Evolutionary conservation across 2,113 vertebrate species (phyloP).

Genomic region (Zootoca vivipara): DNA sequence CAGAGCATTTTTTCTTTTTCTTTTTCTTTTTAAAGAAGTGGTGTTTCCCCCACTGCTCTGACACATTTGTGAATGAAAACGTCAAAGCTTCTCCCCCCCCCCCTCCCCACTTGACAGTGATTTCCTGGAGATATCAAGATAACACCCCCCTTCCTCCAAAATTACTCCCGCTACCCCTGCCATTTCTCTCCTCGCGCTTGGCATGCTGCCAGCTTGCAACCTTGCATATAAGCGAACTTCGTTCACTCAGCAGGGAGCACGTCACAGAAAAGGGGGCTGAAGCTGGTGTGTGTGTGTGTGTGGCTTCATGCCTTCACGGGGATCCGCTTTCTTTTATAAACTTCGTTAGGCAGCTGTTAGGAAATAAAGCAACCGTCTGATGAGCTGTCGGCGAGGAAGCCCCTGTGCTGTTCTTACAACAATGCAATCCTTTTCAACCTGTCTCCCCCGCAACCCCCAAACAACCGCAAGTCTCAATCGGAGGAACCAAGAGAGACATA

Average conservation of each 20-base stretch:
- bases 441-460: background rate
- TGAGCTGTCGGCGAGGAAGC: constrained; percentile 34
- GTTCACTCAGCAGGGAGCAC: constrained; percentile 32
- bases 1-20: background rate
- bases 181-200: constrained; percentile 30
- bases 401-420: background rate
- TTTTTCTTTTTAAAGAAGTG: constrained; percentile 40
- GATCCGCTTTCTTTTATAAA: constrained; percentile 61
- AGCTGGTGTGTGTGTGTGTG: background rate
- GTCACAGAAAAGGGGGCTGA: constrained; percentile 1
- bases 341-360: constrained; percentile 60
- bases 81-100: constrained; percentile 43
- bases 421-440: constrained; percentile 18
- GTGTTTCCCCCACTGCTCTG: constrained; percentile 12
- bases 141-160: background rate
- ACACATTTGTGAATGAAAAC: constrained; percentile 65
- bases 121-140: constrained; percentile 40
- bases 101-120: constrained; percentile 57
- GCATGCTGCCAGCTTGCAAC: constrained; percentile 40
- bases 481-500: constrained; percentile 43
- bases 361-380: constrained; percentile 63
- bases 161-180: constrained; percentile 31
- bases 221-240: background rate
- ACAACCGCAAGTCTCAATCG: background rate
- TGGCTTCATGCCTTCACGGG: constrained; percentile 48